phyloP scores from a whole-genome alignment of 2,113 vertebrate genomes.

The Oryzias woworae region DNA sequence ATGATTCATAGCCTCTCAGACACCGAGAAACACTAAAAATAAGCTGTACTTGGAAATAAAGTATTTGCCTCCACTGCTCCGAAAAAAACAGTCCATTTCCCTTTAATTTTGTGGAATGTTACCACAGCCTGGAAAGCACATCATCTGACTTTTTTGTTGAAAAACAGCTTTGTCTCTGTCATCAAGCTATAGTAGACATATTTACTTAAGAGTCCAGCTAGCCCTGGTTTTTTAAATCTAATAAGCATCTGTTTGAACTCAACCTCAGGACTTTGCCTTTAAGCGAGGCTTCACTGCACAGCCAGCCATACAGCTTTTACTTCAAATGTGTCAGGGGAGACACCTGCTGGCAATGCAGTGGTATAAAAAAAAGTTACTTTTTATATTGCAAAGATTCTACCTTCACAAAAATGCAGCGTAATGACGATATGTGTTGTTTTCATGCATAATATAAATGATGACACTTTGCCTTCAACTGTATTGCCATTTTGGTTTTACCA shows the following conservation, averaged over 20 bases:
- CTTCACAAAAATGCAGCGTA: not conserved
- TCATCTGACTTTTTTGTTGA: conserved; percentile 39
- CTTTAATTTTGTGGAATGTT: conserved; percentile 16
- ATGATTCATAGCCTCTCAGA: conserved; percentile 10
- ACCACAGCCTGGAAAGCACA: conserved; percentile 40
- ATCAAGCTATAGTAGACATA: conserved; percentile 40
- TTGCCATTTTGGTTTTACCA: conserved; percentile 20
- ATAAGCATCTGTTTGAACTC: conserved; percentile 58
- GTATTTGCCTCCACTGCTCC: conserved; percentile 3
- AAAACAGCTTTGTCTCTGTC: conserved; percentile 36
- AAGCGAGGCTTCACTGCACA: conserved; percentile 15
- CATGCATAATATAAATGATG: not conserved
- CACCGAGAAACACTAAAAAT: not conserved
- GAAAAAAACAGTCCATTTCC: not conserved
- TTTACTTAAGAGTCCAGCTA: conserved; percentile 35
- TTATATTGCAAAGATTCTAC: too few relatives aligned
- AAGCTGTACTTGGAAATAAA: not conserved
- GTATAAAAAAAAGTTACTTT: conserved; percentile 7
- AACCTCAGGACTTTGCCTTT: conserved; percentile 13
- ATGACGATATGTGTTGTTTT: not conserved
- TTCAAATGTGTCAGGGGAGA: conserved; percentile 31
- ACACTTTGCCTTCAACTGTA: not conserved
- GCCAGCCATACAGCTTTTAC: conserved; percentile 8
- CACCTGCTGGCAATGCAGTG: conserved; percentile 48
- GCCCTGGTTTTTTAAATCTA: conserved; percentile 45